A percentile compares a stretch with the other conserved stretches of the same genome.
Evolutionary conservation across 2,888 invertebrate genomes (phyloP).

Genomic region (Proisotoma minuta): DNA sequence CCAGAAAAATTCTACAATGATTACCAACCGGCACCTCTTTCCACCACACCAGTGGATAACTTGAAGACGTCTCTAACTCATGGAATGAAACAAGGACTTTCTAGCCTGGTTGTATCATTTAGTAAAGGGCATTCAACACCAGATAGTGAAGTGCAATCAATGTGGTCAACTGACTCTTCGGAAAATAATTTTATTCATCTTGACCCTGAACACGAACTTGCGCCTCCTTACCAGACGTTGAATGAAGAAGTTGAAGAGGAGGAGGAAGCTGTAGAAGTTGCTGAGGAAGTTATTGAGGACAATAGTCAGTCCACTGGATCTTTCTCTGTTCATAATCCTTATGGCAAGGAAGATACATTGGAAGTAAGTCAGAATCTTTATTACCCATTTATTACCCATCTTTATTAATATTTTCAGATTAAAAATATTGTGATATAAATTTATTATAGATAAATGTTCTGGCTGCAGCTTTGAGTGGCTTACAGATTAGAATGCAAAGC

Average conservation of each 20-base stretch:
- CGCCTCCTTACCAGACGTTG: conserved; percentile 12
- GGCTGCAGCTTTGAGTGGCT: conserved; percentile 67
- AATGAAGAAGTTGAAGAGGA: background rate
- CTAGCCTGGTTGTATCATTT: conserved; percentile 41
- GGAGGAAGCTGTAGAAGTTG: conserved; percentile 33
- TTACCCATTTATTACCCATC: too few species aligned
- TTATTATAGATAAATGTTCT: conserved; percentile 56
- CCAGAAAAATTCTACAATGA: background rate
- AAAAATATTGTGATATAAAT: conserved; percentile 16
- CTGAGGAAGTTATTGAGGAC: conserved; percentile 37
- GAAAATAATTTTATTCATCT: conserved; percentile 44
- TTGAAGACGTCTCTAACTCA: conserved; percentile 36
- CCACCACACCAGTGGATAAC: conserved; percentile 31
- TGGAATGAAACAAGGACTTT: conserved; percentile 39
- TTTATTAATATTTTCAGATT: conserved; percentile 16
- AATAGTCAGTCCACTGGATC: conserved; percentile 12
- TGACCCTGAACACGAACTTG: conserved; percentile 26
- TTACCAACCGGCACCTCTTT: conserved; percentile 21
- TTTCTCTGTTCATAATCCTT: conserved; percentile 1
- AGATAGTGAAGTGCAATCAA: conserved; percentile 46
- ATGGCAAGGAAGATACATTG: conserved; percentile 3
- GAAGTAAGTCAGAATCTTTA: conserved; percentile 11
- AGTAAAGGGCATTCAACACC: conserved; percentile 46
- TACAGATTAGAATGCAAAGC: conserved; percentile 69
- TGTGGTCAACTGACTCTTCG: conserved; percentile 44